These are phyloP conservation scores for Tenodera sinensis DNA, from an alignment of 2,888 invertebrate species.

Conservation along the genomic window DNA sequence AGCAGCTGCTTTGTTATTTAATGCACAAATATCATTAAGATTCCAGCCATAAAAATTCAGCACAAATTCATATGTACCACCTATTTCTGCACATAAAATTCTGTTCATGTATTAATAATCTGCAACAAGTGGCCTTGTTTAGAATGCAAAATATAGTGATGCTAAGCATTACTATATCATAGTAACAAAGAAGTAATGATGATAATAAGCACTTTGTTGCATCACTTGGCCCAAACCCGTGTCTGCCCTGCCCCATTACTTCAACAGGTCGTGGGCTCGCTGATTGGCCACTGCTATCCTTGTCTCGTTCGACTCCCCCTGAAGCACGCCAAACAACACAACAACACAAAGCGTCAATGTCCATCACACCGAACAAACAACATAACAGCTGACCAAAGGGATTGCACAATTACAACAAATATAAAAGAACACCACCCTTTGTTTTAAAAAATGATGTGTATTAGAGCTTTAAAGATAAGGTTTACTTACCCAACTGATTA, in stretches of 20 bases:
- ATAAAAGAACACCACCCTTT: no score
- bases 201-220: constrained; percentile 27
- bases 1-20: neutral
- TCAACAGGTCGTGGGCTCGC: constrained; percentile 93
- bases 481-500: neutral
- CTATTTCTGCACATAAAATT: neutral
- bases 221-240: constrained; percentile 9
- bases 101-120: neutral
- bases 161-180: constrained; percentile 13
- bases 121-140: constrained; percentile 15
- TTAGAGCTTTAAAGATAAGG: neutral
- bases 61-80: neutral
- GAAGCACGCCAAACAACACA: constrained; percentile 34
- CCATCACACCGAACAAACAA: neutral
- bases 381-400: neutral
- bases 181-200: constrained; percentile 21
- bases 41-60: neutral
- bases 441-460: no score
- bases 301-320: constrained; percentile 90
- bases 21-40: neutral
- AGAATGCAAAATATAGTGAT: constrained; percentile 12
- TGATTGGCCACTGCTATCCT: constrained; percentile 96
- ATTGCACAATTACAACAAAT: neutral
- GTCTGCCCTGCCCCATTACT: constrained; percentile 53
- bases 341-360: constrained; percentile 21